Evolutionary conservation across 2,888 invertebrate genomes (phyloP), one percentile per base, ranked within the genome.

Genomic region (Drosophila ezoana): DNA sequence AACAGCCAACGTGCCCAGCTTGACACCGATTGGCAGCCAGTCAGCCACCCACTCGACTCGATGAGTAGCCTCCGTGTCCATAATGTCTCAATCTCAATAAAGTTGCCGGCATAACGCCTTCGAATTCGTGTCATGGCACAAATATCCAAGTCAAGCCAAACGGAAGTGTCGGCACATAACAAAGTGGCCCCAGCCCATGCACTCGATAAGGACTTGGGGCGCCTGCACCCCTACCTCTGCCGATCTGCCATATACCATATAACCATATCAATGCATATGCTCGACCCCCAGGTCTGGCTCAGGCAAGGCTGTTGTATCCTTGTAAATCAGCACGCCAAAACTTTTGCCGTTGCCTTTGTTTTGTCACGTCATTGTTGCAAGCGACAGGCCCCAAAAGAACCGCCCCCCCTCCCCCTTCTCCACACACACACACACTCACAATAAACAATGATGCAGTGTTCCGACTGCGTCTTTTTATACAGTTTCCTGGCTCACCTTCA

Each of bases 61-160:
- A 73, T 80, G 77, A 68, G 75, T 47, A 57, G 68, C 72, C 63
- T 63, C 43, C 87, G 75, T 84, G 82, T 89, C 84, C 89, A 88
- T 90, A 76, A 84, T 86, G 82, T 84, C 85, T 84, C 78, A 87
- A 79, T 86, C 89, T 79, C 76, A 81, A 86, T 84, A 86, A 86
- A 86, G 84, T 82, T 77, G 78, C 75, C 61, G 70, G 52, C 65
- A 69, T 64, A 72, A 57, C 67, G 81, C 69, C 76, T 70, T 68
- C 57, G 63, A 80, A 90, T 82, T 72, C 87, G 76, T 90, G 89
- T 82, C 89, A 89, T 89, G 89, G 89, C 90, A 90, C 89, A 75
- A 81, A 88, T 88, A 73, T 66, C 44, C 76, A 72, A 79, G 79
- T 68, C 72, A 40, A 57, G 59, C 78, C 45, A 71, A 79, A 87